Evolutionary conservation across 1,140 invertebrate genomes (phyloP).

Genomic region (Bombus superbus): DNA sequence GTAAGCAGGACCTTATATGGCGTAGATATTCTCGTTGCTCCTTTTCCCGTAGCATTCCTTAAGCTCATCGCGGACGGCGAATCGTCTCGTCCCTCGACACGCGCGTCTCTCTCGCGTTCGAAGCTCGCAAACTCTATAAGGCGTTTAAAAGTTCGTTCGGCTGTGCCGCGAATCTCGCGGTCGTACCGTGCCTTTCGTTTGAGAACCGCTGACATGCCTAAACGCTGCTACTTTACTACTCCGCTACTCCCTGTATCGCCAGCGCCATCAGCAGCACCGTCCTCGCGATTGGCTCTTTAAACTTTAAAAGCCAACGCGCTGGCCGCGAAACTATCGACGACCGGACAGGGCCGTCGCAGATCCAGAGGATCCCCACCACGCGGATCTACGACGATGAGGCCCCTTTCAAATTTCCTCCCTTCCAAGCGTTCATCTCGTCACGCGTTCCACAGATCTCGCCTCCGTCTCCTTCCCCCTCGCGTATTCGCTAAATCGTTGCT

Average conservation of each 20-base stretch:
- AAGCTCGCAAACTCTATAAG: background rate
- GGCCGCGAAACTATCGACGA: constrained; percentile 73
- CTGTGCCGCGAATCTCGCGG: background rate
- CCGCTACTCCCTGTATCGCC: constrained; percentile 8
- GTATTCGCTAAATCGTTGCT: background rate
- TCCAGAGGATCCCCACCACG: constrained; percentile 7
- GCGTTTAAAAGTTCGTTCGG: background rate
- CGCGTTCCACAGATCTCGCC: no score
- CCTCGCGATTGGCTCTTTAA: constrained; percentile 78
- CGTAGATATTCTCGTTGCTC: constrained; percentile 55
- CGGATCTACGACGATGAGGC: background rate
- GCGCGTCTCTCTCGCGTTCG: background rate
- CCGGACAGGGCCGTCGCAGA: constrained; percentile 50
- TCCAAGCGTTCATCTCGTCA: background rate
- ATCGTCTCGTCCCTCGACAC: constrained; percentile 17
- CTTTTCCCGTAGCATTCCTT: constrained; percentile 53
- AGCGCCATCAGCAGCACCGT: constrained; percentile 26
- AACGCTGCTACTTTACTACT: constrained; percentile 51
- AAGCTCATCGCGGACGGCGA: constrained; percentile 41
- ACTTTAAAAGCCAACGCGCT: constrained; percentile 79
- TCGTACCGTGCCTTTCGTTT: constrained; percentile 20
- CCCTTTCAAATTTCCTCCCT: constrained; percentile 64
- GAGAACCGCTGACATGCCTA: constrained; percentile 74
- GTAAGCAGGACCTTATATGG: constrained; percentile 71
- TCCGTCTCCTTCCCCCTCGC: no score